Evolutionary conservation across 2,888 invertebrate species (phyloP), one percentile per base, ranked within the genome.

Genomic region (Endomychus coccineus): DNA sequence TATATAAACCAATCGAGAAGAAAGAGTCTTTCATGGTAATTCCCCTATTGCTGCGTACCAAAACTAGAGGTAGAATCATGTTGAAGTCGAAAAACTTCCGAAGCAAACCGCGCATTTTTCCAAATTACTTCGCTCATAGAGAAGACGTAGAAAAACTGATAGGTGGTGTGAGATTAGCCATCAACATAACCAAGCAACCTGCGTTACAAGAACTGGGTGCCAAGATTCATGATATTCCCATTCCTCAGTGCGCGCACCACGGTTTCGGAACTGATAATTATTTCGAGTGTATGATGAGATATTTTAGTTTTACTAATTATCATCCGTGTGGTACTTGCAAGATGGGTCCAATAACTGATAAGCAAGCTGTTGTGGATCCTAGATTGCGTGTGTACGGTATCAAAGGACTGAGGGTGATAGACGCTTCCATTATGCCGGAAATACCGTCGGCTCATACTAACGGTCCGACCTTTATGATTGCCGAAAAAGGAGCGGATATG

Each of bases 401-500:
- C 7, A 64, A 71, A 9, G 72, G 74, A 3, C 63, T 87, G 24
- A 68, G 87, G 45, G 83, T 87, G 0, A 77, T 83, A 38, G 86
- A 87, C 56, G 83, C 83, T 0, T 83, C 83, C 45, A 73, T 87
- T 24, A 87, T 87, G 74, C 87, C 87, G 1, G 75, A 75, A 58
- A 78, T 87, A 25, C 76, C 79, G 1, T 78, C 83, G 1, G 80
- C 79, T 13, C 85, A 86, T 56, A 85, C 85, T 1, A 85, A 85
- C 51, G 79, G 83, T 0, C 82, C 86, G 0, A 73, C 73, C 1
- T 83, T 75, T 43, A 85, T 87, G 86, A 83, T 87, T 50, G 86
- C 83, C 2, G 87, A 87, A 59, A 86, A 84, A 58, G 82, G 76
- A 4, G 69, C 80, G 0, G 82, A 83, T 54, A 69, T 82, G 67